Evolutionary conservation across 1,140 invertebrate species (phyloP), one percentile per base, ranked within the genome.

Genomic region (Ptiloglossa arizonensis): DNA sequence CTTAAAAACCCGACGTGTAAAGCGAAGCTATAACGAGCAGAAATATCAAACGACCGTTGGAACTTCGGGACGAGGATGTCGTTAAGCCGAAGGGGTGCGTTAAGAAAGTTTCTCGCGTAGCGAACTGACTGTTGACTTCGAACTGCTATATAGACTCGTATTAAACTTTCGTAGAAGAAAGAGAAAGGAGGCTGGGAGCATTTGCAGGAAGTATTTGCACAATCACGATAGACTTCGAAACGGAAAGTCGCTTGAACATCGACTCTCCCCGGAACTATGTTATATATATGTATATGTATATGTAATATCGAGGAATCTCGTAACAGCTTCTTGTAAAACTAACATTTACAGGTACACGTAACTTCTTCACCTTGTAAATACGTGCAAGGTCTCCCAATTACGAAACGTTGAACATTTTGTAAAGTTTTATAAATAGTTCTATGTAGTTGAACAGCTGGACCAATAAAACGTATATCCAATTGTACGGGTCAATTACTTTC

Each of bases 401-500:
- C 48, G 69, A 81, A 76, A 81, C 74, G 82, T 81, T 78, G 79
- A 85, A 70, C 82, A 85, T 86, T 86, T 86, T 86, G 79, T 86
- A 86, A 86, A 82, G 71, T 86, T 86, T 86, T 86, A 86, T 85
- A 86, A 85, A 86, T 85, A 86, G 79, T 79, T 86, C 82, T 86
- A 81, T 84, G 84, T 86, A 86, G 84, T 86, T 85, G 66, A 85
- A 86, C 82, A 85, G 79, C 82, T 85, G 84, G 84, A 86, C 84
- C 84, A 86, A 86, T 86, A 86, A 86, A 86, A 64, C 67, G 74
- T 85, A 84, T 85, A 85, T 85, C 82, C 82, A 50, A 84, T 84
- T 84, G 81, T 84, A 84, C 50, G 71, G 35, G 35, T 70, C 57
- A 63, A 70, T 77, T 52, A 77, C n/a, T 77, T 29, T 70, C 24